Evolutionary conservation across 2,888 invertebrate species (phyloP).

Genomic region (Spisula solida): DNA sequence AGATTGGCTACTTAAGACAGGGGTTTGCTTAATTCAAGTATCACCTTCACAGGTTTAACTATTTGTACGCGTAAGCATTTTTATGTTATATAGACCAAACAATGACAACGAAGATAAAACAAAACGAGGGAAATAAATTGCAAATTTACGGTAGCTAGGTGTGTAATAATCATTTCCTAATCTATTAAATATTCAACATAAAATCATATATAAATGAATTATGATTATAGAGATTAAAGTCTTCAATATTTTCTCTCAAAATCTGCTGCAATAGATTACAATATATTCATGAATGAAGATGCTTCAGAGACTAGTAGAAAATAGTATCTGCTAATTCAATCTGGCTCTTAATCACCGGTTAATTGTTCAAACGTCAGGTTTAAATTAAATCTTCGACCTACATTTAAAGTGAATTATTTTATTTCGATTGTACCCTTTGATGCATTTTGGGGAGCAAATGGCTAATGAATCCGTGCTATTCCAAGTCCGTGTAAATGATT

Average conservation of each 20-base stretch:
- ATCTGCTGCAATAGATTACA: background rate
- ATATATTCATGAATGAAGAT: background rate
- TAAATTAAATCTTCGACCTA: no score
- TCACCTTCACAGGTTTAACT: no score
- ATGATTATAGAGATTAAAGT: constrained; percentile 16
- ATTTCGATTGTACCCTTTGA: no score
- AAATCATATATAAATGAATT: constrained; percentile 16
- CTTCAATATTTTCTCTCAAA: background rate
- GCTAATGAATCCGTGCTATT: no score
- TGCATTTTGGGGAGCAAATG: no score
- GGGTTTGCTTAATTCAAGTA: no score
- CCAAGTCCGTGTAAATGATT: no score
- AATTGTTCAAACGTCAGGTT: no score
- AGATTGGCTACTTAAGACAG: no score
- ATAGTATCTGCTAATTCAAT: background rate
- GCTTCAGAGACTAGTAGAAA: background rate
- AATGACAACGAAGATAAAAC: background rate
- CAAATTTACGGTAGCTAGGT: background rate
- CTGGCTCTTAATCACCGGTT: background rate
- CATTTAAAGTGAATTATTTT: no score
- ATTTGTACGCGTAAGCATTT: no score
- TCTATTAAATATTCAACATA: constrained; percentile 26
- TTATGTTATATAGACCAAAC: no score
- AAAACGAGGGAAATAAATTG: background rate
- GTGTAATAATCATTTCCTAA: constrained; percentile 17